Evolutionary conservation across 2,888 invertebrate species (phyloP), one percentile per base, ranked within the genome.

Genomic region (Tipula lateralis): DNA sequence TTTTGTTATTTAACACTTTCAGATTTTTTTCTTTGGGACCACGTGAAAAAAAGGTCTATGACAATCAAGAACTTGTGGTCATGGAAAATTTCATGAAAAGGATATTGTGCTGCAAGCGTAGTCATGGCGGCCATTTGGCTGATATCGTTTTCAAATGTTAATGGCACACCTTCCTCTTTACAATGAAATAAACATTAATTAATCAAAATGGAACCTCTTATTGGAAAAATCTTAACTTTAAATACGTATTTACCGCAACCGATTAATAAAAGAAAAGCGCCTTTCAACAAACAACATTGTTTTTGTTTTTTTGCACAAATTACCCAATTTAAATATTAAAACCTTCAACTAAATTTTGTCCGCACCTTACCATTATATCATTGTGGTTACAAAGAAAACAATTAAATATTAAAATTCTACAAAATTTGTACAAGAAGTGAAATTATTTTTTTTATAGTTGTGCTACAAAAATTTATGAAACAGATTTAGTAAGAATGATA

Each of bases 331-430:
- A 9, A 16, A 44, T 66, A 66, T 66, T 19, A 66, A 66, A 66
- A 66, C 66, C 66, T 66, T 66, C 66, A 66, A 66, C 66, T 66
- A 66, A 66, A 66, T 66, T 66, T 66, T 66, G 66, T 66, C 66
- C 66, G 66, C 66, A 66, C 66, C 66, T 66, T 66, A 66, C 24
- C 66, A 66, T 66, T 66, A 66, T 66, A 24, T 9, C 9, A 24
- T 12, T 66, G 66, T 24, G 24, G 7, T 24, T 66, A 2, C 9
- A 16, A 2, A 66, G 7, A 66, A 66, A 66, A 66, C 66, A 66
- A 66, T 66, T n/a, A 50, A 66, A 50, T 7, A 66, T 66, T 66
- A 66, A 66, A 66, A 66, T 66, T 66, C 66, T 66, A 66, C 66
- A 66, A 66, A 16, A 44, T 44, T 44, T 44, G 5, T 44, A 44